Conservation (phyloP, 2,888 invertebrate species). For the Aleiodes testaceus region DNA sequence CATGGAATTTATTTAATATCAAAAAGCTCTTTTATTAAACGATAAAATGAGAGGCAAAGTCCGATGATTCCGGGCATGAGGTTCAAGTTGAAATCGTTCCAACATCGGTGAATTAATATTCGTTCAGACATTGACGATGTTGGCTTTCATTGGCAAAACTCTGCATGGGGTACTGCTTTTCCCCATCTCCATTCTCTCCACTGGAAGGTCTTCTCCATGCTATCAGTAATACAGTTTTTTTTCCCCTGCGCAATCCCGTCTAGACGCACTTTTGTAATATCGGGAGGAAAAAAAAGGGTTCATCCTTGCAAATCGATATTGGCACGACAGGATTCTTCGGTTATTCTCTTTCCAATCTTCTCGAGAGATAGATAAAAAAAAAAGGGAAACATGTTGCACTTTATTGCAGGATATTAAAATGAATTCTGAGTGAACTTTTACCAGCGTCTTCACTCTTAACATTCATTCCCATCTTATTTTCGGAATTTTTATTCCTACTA, state of each 20-base stretch:
- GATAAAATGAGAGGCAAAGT: no score
- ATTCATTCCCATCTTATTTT: no score
- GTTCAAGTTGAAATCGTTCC: constrained; percentile 7
- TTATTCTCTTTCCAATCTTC: neutral
- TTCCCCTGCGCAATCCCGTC: constrained; percentile 52
- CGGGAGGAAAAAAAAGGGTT: constrained; percentile 47
- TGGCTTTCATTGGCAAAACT: no score
- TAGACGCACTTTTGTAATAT: constrained; percentile 63
- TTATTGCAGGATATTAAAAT: constrained; percentile 6
- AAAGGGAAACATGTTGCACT: neutral
- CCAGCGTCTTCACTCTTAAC: no score
- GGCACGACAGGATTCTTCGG: constrained; percentile 13
- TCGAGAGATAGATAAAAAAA: neutral
- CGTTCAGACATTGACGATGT: neutral
- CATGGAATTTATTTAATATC: no score
- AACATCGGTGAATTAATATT: neutral
- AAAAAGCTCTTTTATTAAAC: no score
- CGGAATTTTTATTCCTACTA: no score
- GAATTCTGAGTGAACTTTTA: no score
- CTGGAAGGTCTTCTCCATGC: constrained; percentile 11
- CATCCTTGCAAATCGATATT: constrained; percentile 21
- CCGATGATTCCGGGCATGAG: neutral
- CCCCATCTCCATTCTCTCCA: neutral
- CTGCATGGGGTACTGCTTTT: no score
- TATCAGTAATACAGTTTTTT: constrained; percentile 10